These are phyloP conservation scores for Indicator maculatus DNA, from an alignment of 2,113 vertebrate species.

Conservation along the genomic window DNA sequence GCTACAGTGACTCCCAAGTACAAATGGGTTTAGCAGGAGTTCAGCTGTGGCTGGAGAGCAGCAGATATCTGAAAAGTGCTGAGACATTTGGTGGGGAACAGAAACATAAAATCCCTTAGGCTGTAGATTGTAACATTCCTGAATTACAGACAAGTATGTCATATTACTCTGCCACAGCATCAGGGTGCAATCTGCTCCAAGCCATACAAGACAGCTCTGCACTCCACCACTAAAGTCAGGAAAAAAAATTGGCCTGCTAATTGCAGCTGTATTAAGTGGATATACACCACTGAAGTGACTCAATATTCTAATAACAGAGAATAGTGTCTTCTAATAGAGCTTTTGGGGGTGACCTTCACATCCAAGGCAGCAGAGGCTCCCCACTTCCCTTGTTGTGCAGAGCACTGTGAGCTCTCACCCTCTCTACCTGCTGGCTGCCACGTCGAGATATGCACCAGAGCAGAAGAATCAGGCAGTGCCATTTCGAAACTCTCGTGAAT, in stretches of 20 bases:
- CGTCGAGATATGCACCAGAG: not conserved
- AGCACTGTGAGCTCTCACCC: not conserved
- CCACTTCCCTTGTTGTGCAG: accelerated
- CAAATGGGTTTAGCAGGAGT: not conserved
- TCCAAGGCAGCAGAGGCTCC: not conserved
- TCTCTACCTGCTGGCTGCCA: not conserved
- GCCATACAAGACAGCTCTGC: not conserved
- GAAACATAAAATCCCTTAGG: not conserved
- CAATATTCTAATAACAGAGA: not conserved
- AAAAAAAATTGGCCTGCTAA: not conserved
- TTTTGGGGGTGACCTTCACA: not conserved
- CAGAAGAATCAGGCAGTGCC: accelerated
- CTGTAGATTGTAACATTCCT: not conserved
- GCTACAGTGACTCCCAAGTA: not conserved
- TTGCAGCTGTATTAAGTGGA: not conserved
- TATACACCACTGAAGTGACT: not conserved
- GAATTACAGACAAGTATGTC: not conserved
- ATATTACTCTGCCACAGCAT: not conserved
- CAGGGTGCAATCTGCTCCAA: not conserved
- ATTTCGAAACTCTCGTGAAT: not conserved
- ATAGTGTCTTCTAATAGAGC: not conserved
- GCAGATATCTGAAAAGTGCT: not conserved
- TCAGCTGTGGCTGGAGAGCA: not conserved
- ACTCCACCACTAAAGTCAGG: not conserved
- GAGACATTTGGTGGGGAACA: not conserved